Percentiles rank a stretch among this genome's conserved stretches.
phyloP scores from a whole-genome alignment of 2,888 invertebrate genomes.

The Drosophila lacicola region DNA sequence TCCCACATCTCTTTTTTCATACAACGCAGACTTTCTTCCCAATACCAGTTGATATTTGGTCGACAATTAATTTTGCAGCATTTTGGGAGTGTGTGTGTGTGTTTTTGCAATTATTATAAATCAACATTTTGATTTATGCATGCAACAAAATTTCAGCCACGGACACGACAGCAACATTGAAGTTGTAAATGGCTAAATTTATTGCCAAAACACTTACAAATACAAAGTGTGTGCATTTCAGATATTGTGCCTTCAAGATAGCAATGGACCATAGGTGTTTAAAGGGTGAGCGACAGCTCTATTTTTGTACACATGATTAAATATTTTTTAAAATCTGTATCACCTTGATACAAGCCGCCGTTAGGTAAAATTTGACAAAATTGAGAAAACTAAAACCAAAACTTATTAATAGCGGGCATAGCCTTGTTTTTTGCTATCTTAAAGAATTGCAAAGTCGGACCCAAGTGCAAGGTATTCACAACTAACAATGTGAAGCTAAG shows the following conservation, averaged over 20 bases:
- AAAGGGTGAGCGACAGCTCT: slow-evolving; percentile 5
- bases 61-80: slow-evolving; percentile 50
- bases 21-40: slow-evolving; percentile 2
- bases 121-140: slow-evolving; percentile 75
- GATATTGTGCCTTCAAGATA: slow-evolving; percentile 11
- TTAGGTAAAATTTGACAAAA: too few species aligned
- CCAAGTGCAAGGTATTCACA: too few species aligned
- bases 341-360: too few species aligned
- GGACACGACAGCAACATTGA: slow-evolving; percentile 49
- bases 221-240: slow-evolving; percentile 55
- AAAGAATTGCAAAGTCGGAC: too few species aligned
- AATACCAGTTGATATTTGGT: slow-evolving; percentile 40
- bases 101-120: slow-evolving; percentile 74
- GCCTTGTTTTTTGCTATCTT: too few species aligned
- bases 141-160: slow-evolving; percentile 66
- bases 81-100: slow-evolving; percentile 42
- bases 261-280: slow-evolving; percentile 12
- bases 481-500: too few species aligned
- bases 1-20: slow-evolving; percentile 7
- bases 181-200: slow-evolving; percentile 52
- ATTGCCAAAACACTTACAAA: slow-evolving; percentile 66
- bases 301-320: slow-evolving; percentile 8
- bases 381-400: too few species aligned
- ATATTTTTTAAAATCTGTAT: background rate
- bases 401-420: too few species aligned